Base-by-base conservation (phyloP, 2,888 invertebrate species). In the Perithous albicinctus region DNA sequence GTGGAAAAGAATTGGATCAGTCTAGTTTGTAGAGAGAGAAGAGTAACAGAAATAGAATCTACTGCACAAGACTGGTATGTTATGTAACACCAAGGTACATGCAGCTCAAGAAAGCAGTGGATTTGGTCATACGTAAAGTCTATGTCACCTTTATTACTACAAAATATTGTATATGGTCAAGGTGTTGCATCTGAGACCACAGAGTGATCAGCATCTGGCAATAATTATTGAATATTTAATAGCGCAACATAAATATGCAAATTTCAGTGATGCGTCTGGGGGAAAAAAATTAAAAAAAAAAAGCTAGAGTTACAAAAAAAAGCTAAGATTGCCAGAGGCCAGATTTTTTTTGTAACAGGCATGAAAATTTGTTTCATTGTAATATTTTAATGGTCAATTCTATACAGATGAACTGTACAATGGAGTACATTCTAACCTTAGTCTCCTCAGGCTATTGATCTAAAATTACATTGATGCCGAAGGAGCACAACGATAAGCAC, bases 21-120 rank as follows among this genome's bases (percentile, higher is more conserved):
- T 85, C 80, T 75, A 83, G 85, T 78, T 86, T 84, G 78, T 78
- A 78, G 84, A 87, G 83, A 80, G 84, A 82, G 85, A 78, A 86
- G 85, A 76, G 82, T 78, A 88, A 85, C 88, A 91, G 86, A 92
- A 91, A 91, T 92, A 92, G 91, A 89, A 87, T 80, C 72, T 48
- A 86, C 85, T 86, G 86, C 85, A 86, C 83, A 75, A 86, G 84
- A 87, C 84, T 70, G 77, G 46, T 48, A 63, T 80, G 78, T 92
- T 92, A 91, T 82, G 84, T 92, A 92, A 92, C 85, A 46, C 67
- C 76, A 82, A 76, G 82, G 79, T 82, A 38, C 67, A 77, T 41
- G 43, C 67, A n/a, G 32, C 23, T 4, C 26, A 54, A 66, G 29
- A 61, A 32, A 77, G 43, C 54, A 15, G 26, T 66, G 20, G 41